phyloP scores from a whole-genome alignment of 2,113 vertebrate species.

The Noctilio leporinus region DNA sequence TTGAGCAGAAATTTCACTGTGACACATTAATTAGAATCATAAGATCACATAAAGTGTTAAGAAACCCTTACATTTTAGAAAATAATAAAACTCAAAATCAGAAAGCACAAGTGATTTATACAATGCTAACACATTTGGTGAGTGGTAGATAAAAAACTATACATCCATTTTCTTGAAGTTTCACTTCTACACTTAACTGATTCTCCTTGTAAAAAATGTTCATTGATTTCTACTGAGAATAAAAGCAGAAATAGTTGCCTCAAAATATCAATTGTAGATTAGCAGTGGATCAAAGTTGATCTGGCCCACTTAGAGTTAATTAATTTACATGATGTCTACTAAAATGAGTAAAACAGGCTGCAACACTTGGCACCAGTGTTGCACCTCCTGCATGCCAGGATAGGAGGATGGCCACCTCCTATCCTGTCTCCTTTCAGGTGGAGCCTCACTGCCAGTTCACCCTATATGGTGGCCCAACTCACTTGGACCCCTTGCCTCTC shows the following conservation, averaged over 20 bases:
- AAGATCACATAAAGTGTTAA: not conserved
- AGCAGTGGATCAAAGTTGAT: not conserved
- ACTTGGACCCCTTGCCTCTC: not conserved
- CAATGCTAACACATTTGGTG: not conserved
- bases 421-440: not conserved
- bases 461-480: not conserved
- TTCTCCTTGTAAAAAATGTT: not conserved
- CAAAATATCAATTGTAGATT: not conserved
- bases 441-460: not conserved
- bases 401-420: too few relatives aligned
- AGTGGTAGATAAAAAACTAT: not conserved
- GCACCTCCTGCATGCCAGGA: too few relatives aligned
- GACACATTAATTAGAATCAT: not conserved
- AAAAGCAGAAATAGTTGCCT: not conserved
- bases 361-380: not conserved
- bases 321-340: not conserved
- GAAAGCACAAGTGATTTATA: not conserved
- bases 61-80: not conserved
- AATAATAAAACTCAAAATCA: not conserved
- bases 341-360: too few relatives aligned
- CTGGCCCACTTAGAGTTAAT: not conserved
- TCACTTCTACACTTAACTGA: not conserved
- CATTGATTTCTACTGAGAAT: not conserved
- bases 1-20: not conserved
- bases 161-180: not conserved